Conservation (phyloP, 2,797 vertebrate species). For the Sorex maritimensis region DNA sequence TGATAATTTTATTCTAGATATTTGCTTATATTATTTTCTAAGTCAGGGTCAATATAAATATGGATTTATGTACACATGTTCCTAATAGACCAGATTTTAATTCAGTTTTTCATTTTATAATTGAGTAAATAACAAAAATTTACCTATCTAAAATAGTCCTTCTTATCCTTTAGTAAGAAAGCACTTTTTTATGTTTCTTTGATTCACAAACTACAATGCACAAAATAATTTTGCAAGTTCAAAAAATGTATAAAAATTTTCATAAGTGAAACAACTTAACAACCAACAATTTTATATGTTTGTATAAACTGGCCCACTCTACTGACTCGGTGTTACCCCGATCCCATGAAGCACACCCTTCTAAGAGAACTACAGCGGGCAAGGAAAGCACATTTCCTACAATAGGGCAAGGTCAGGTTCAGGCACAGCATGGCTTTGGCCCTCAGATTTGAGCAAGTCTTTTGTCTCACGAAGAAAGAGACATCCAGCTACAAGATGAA, state of each 20-base stretch:
- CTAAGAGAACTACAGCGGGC: too few relatives aligned
- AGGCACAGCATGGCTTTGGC: too few relatives aligned
- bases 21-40: conserved; percentile 16
- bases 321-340: too few relatives aligned
- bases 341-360: too few relatives aligned
- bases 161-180: background rate
- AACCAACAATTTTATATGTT: background rate
- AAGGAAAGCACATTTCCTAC: too few relatives aligned
- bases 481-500: too few relatives aligned
- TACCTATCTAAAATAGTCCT: background rate
- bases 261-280: background rate
- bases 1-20: background rate
- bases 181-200: background rate
- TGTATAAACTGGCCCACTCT: too few relatives aligned
- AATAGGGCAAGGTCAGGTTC: too few relatives aligned
- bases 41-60: background rate
- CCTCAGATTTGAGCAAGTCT: too few relatives aligned
- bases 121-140: background rate
- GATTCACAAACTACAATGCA: background rate
- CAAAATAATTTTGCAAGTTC: background rate
- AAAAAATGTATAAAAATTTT: too few relatives aligned
- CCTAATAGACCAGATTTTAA: background rate
- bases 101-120: background rate
- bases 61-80: background rate
- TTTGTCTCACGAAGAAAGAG: too few relatives aligned